Percentiles rank a stretch among this genome's conserved stretches.
Evolutionary conservation across 1,140 invertebrate genomes (phyloP).

Genomic region (Trichonephila clavata): DNA sequence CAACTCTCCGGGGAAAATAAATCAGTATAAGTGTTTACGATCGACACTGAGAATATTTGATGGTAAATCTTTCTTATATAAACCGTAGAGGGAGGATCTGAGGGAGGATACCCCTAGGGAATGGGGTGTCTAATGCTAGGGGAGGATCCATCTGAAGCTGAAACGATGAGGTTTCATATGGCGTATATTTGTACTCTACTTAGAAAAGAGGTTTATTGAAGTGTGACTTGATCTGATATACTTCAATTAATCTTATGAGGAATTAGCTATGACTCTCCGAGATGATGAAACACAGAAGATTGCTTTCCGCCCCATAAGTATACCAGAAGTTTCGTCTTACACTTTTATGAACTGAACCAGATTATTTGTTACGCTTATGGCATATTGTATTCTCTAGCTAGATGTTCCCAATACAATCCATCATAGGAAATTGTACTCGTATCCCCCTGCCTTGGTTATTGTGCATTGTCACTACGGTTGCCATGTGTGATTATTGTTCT

Average conservation of each 20-base stretch:
- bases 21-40: constrained; percentile 2
- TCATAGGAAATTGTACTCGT: background rate
- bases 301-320: background rate
- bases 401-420: background rate
- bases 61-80: background rate
- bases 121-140: background rate
- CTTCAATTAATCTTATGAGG: constrained; percentile 2
- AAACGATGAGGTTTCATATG: background rate
- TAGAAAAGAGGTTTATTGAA: background rate
- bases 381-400: background rate
- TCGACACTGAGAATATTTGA: background rate
- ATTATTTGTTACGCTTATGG: background rate
- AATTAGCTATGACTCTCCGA: background rate
- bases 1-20: background rate
- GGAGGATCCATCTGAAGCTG: background rate
- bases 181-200: background rate
- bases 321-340: background rate
- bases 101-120: background rate
- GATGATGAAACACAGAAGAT: background rate
- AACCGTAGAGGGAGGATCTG: background rate
- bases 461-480: background rate
- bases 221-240: background rate
- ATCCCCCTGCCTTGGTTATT: background rate
- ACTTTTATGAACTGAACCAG: background rate
- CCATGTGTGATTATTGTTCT: too few relatives aligned